Percentiles rank a stretch among this genome's conserved stretches.
Evolutionary conservation across 2,113 vertebrate genomes (phyloP).

Genomic region (Phalacrocorax pelagicus): DNA sequence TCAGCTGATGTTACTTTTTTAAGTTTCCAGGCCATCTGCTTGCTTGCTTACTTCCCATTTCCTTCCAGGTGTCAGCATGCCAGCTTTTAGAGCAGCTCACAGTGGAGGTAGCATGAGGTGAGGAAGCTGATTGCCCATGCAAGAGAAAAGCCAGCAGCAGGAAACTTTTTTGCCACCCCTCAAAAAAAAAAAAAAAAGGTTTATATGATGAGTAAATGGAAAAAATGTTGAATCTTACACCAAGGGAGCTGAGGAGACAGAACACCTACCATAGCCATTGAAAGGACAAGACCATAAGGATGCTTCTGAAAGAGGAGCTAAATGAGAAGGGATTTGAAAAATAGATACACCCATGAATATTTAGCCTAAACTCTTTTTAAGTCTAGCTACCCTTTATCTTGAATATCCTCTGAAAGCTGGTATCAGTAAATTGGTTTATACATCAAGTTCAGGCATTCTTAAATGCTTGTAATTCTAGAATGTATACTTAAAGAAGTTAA

Average conservation of each 20-base stretch:
- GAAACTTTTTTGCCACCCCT: background rate
- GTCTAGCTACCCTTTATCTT: background rate
- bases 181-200: too few relatives aligned
- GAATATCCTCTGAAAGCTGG: background rate
- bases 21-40: background rate
- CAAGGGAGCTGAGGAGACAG: background rate
- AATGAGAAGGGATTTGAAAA: background rate
- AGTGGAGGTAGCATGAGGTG: background rate
- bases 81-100: background rate
- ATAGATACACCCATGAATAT: background rate
- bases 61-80: background rate
- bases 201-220: background rate
- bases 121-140: background rate
- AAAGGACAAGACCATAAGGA: background rate
- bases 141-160: background rate
- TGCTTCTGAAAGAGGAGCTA: background rate
- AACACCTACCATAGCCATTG: background rate
- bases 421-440: background rate
- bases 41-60: background rate
- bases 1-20: background rate
- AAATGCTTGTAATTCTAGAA: background rate
- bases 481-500: background rate
- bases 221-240: background rate
- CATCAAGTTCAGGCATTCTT: background rate
- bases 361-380: background rate